phyloP scores from a whole-genome alignment of 1,140 invertebrate genomes.

The Bradynema listronoti region DNA sequence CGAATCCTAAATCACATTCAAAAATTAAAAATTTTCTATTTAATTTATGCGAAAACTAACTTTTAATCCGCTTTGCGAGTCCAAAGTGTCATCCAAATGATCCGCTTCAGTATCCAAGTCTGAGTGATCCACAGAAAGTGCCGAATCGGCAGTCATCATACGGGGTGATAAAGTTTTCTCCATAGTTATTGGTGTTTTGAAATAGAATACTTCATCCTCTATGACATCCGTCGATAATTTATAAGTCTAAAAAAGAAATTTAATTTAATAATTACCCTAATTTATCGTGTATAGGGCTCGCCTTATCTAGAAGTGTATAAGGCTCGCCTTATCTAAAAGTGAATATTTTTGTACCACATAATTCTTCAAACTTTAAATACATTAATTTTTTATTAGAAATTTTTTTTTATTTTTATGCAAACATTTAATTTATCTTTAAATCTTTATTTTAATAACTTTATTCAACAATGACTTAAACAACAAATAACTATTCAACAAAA shows the following conservation, averaged over 20 bases:
- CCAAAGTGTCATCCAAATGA: neutral
- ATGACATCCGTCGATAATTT: conserved; percentile 73
- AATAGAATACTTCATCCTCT: conserved; percentile 86
- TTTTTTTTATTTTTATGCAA: no score
- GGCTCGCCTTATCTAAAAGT: no score
- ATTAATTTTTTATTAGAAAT: no score
- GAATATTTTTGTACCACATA: no score
- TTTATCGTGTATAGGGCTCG: no score
- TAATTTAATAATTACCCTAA: conserved; percentile 12
- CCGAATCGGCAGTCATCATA: neutral
- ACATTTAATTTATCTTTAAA: no score
- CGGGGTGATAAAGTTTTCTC: conserved; percentile 62
- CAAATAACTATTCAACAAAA: no score
- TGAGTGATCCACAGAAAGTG: neutral
- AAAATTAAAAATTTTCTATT: neutral
- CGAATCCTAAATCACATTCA: conserved; percentile 17
- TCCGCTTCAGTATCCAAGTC: neutral
- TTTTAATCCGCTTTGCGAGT: neutral
- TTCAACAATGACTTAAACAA: no score
- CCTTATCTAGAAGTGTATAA: no score
- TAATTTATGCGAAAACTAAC: neutral
- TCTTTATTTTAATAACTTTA: no score
- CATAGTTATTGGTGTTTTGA: conserved; percentile 68
- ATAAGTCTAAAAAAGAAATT: conserved; percentile 67
- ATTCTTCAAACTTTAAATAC: no score